Evolutionary conservation across 2,113 vertebrate genomes (phyloP), one percentile per base, ranked within the genome.

Genomic region (Picathartes gymnocephalus): DNA sequence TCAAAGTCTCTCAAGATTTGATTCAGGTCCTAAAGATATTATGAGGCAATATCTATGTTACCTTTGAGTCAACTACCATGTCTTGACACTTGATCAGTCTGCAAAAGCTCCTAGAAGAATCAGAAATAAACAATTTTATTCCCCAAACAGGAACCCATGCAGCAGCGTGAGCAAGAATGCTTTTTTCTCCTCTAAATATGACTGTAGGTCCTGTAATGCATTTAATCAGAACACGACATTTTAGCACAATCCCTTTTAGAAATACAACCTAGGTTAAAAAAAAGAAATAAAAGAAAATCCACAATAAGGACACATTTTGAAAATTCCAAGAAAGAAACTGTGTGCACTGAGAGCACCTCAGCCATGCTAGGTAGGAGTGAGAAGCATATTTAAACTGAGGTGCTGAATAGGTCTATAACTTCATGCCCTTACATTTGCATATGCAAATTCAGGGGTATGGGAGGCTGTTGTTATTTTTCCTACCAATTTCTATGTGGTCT

Each of bases 31-130:
- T 95, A 92, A 93, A 97, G 94, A 84, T 81, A 86, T 92, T 95
- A 92, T 69, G 40, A 95, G 53, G 73, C 77, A 93, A 92, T 92
- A 93, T 92, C 81, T 72, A n/a, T 87, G 86, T 96, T 95, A 93
- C 91, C 92, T 96, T 93, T 95, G 89, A 95, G 91, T 93, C 94
- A 96, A 92, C 83, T 91, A 76, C 91, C 92, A 92, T 96, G 95
- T 84, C 94, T 91, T 97, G 95, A 95, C 94, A 96, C 88, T 92
- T 94, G 95, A 92, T 94, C 91, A 89, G 91, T 60, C 92, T 93
- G 69, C 56, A 81, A 88, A 87, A 95, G 68, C 95, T 97, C 69
- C 81, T 78, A 73, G 33, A 97, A 92, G 88, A 93, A 86, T 90
- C 48, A 93, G 92, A 95, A 95, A 96, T 86, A 96, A 96, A 95